Conservation (phyloP, 2,797 vertebrate species). For the Natrix natrix region DNA sequence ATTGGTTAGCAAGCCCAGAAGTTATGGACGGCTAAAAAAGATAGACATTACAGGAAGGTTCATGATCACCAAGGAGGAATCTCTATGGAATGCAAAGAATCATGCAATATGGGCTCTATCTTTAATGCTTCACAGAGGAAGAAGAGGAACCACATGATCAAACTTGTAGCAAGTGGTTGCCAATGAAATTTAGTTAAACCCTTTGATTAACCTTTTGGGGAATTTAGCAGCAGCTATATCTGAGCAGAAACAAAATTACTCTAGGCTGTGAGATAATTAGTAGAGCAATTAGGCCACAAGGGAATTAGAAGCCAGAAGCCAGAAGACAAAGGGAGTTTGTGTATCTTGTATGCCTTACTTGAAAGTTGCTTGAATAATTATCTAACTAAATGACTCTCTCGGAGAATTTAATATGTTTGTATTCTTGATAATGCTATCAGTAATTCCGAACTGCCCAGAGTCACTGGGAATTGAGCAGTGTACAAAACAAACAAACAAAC, state of each 20-base stretch:
- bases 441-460: not conserved
- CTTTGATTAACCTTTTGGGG: not conserved
- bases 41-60: not conserved
- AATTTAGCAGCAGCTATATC: not conserved
- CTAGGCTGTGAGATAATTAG: not conserved
- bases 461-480: not conserved
- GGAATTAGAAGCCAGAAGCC: not conserved
- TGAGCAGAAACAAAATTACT: not conserved
- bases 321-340: not conserved
- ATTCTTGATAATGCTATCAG: not conserved
- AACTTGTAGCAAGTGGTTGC: not conserved
- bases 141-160: not conserved
- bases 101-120: not conserved
- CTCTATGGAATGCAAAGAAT: not conserved
- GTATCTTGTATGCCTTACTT: not conserved
- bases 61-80: not conserved
- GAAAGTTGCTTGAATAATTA: not conserved
- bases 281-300: not conserved
- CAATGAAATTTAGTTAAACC: not conserved
- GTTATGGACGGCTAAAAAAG: not conserved
- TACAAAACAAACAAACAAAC: not conserved
- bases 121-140: not conserved
- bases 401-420: not conserved
- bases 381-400: not conserved
- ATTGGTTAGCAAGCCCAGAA: not conserved